Evolutionary conservation across 2,113 vertebrate genomes (phyloP).

Genomic region (Notechis scutatus): DNA sequence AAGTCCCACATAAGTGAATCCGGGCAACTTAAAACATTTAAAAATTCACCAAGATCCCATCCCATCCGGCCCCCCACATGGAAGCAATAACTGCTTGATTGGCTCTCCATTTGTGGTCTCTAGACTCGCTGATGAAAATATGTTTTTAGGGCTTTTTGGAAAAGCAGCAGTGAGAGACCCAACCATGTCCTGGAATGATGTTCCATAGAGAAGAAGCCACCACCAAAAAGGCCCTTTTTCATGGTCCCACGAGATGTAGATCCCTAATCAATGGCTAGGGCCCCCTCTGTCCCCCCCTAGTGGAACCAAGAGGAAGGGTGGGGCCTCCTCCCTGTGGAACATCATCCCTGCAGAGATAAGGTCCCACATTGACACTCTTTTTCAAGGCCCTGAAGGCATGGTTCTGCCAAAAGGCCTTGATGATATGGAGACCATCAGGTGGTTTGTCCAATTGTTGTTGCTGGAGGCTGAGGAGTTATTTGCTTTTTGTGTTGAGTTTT

Average conservation of each 20-base stretch:
- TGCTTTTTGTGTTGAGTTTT: neutral
- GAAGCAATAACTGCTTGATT: neutral
- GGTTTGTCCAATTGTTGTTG: neutral
- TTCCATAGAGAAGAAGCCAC: neutral
- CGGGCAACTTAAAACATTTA: neutral
- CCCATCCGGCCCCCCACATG: neutral
- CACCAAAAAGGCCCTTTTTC: neutral
- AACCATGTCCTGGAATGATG: neutral
- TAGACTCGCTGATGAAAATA: neutral
- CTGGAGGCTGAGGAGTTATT: neutral
- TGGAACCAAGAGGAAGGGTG: too few species aligned
- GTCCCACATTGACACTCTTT: neutral
- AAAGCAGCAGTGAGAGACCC: neutral
- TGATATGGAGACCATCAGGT: neutral
- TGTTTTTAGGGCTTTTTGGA: neutral
- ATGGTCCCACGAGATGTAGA: neutral
- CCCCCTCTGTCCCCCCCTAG: too few species aligned
- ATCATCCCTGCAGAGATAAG: neutral
- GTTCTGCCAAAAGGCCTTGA: neutral
- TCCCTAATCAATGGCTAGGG: neutral
- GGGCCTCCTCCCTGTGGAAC: neutral
- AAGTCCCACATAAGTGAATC: neutral
- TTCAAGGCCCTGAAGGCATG: neutral
- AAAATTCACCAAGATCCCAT: neutral
- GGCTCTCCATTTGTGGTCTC: neutral